Percentiles rank a stretch among this genome's conserved stretches.
phyloP scores from a whole-genome alignment of 2,888 invertebrate species.

The Calameuta idolon region DNA sequence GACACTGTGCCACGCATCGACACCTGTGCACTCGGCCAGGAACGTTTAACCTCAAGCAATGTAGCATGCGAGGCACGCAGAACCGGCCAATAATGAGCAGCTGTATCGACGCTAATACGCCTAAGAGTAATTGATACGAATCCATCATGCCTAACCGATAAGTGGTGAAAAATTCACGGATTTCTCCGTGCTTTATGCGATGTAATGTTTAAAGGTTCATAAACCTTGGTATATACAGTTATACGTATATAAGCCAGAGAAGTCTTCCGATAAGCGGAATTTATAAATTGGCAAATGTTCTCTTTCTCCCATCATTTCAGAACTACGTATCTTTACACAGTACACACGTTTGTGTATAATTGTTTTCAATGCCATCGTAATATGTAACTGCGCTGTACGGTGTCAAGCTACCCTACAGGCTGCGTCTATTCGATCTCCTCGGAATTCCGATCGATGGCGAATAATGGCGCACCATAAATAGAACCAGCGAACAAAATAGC shows the following conservation, averaged over 20 bases:
- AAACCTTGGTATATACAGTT: not conserved
- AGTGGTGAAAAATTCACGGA: slow-evolving; percentile 11
- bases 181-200: slow-evolving; percentile 2
- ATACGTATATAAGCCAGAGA: not conserved
- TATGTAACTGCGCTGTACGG: not conserved
- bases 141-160: slow-evolving; percentile 37
- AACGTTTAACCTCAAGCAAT: not conserved
- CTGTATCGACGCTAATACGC: slow-evolving; percentile 27
- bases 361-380: not conserved
- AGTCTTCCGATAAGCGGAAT: not conserved
- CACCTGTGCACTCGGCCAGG: slow-evolving; percentile 6
- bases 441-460: not conserved
- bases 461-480: not conserved
- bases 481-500: slow-evolving; percentile 11
- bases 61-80: slow-evolving; percentile 37
- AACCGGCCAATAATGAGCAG: slow-evolving; percentile 33
- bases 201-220: not conserved
- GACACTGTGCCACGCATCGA: not conserved
- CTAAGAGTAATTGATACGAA: slow-evolving; percentile 43
- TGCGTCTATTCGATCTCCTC: not conserved
- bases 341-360: not conserved
- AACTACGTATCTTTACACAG: not conserved
- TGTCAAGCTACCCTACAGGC: not conserved
- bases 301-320: not conserved
- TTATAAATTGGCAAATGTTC: not conserved